Conservation (phyloP, 2,113 vertebrate species). For the Cyprinodon tularosa region DNA sequence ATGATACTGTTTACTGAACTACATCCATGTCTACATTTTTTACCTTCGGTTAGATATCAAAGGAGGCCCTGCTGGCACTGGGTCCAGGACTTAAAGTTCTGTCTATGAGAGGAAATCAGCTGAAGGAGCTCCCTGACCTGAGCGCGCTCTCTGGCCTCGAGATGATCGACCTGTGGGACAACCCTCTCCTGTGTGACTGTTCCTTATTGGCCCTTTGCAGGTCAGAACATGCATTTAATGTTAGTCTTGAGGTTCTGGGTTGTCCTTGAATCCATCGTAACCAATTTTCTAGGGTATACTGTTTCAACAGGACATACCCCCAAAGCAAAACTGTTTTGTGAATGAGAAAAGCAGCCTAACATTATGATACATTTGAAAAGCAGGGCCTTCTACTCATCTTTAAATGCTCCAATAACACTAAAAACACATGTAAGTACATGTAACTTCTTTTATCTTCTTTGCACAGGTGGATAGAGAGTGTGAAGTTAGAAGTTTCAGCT, state of each 20-base stretch:
- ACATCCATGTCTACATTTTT: neutral
- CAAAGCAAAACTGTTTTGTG: neutral
- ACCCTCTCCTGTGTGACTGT: constrained; percentile 88
- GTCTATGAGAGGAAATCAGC: constrained; percentile 85
- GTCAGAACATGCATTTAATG: constrained; percentile 64
- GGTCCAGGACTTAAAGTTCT: constrained; percentile 81
- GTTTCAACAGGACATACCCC: neutral
- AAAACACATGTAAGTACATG: neutral
- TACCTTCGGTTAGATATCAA: constrained; percentile 69
- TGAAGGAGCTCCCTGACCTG: constrained; percentile 81
- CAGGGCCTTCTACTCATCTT: too few species aligned
- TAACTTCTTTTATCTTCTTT: constrained; percentile 18
- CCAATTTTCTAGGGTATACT: neutral
- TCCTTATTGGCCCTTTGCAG: constrained; percentile 82
- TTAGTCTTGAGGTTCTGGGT: too few species aligned
- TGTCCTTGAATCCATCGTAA: too few species aligned
- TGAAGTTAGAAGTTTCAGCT: constrained; percentile 81
- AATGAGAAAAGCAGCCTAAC: too few species aligned
- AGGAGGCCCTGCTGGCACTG: constrained; percentile 80
- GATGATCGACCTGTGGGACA: constrained; percentile 83
- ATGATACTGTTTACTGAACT: neutral
- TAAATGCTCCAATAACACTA: neutral
- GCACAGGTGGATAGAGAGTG: constrained; percentile 86
- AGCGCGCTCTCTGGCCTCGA: constrained; percentile 79
- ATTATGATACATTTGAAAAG: too few species aligned